Percentiles rank a stretch among this genome's conserved stretches.
These are phyloP conservation scores for Agonopterix arenella DNA, from an alignment of 2,888 invertebrate species.

Conservation along the genomic window DNA sequence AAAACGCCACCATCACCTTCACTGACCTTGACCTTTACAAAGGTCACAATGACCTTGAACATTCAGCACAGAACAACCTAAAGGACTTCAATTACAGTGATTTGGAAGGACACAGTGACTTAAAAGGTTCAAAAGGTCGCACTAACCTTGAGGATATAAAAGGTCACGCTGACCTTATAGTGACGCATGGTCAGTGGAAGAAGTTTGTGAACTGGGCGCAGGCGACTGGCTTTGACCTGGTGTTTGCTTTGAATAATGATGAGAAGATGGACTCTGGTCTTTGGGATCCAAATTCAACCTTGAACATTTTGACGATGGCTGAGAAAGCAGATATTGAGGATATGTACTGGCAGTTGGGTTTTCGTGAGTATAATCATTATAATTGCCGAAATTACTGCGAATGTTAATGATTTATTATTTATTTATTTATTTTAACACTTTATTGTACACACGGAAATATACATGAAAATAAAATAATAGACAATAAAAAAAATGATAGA, in stretches of 20 bases:
- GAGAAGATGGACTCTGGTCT: slow-evolving; percentile 60
- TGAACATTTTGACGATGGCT: slow-evolving; percentile 81
- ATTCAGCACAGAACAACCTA: too few relatives aligned
- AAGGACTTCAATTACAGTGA: too few relatives aligned
- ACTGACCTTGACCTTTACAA: slow-evolving; percentile 18
- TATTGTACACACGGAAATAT: too few relatives aligned
- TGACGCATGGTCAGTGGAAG: slow-evolving; percentile 45
- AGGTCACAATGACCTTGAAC: too few relatives aligned
- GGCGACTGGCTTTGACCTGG: slow-evolving; percentile 78
- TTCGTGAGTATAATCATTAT: slow-evolving; percentile 81
- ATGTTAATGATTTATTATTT: too few relatives aligned
- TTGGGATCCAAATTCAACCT: slow-evolving; percentile 83
- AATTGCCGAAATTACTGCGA: too few relatives aligned
- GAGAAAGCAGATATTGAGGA: slow-evolving; percentile 79
- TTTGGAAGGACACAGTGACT: too few relatives aligned
- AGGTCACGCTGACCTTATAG: slow-evolving; percentile 9
- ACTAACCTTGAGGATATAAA: too few relatives aligned
- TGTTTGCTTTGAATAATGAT: slow-evolving; percentile 81
- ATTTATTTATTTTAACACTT: too few relatives aligned
- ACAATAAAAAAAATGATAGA: too few relatives aligned
- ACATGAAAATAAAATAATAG: too few relatives aligned
- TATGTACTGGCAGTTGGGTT: slow-evolving; percentile 85
- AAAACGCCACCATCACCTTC: slow-evolving; percentile 49
- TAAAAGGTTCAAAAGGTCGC: too few relatives aligned
- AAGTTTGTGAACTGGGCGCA: slow-evolving; percentile 69